Evolutionary conservation across 1,140 invertebrate species (phyloP), one percentile per base, ranked within the genome.

Genomic region (Lordiphosa clarofinis): DNA sequence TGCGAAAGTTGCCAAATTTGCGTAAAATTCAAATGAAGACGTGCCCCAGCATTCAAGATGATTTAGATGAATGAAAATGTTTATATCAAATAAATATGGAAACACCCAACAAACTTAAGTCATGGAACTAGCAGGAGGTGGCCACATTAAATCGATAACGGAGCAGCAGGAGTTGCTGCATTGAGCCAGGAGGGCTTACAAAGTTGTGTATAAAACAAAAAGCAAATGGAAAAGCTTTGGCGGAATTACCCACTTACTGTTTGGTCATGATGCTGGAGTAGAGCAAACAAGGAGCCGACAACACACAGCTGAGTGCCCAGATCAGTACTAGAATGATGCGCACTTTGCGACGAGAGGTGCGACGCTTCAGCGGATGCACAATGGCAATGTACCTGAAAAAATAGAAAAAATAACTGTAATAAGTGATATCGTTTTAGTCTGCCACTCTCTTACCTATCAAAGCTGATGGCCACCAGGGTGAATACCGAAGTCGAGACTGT

Each of bases 401-500:
- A 62, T 76, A 66, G 69, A 69, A 55, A 59, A n/a, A 52, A 39
- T 58, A 15, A 13, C 35, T 11, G 36, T 52, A 60, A 21, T 53
- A 56, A 35, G 57, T 63, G 60, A 21, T 11, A 28, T 10, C 12
- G 12, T 4, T 12, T 12, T 11, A 39, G 24, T 15, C 21, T 7
- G 9, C 9, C n/a, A 19, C 21, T 2, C 8, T 86, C 91, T 92
- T 89, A 95, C 94, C 94, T 94, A 89, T 96, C 94, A 75, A 95
- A 93, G 1, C 94, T 94, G 65, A 96, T 95, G 40, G 94, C 94
- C 12, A 95, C 95, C 36, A 98, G 92, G 0, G 96, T 97, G 78
- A 97, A 96, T n/a, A 97, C 96, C 65, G 95, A 96, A 1, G 95
- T 94, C 0, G 95, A 93, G 0, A 98, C 96, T 0, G 96, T 96